phyloP scores from a whole-genome alignment of 2,113 vertebrate genomes.

The Seriola dumerili region DNA sequence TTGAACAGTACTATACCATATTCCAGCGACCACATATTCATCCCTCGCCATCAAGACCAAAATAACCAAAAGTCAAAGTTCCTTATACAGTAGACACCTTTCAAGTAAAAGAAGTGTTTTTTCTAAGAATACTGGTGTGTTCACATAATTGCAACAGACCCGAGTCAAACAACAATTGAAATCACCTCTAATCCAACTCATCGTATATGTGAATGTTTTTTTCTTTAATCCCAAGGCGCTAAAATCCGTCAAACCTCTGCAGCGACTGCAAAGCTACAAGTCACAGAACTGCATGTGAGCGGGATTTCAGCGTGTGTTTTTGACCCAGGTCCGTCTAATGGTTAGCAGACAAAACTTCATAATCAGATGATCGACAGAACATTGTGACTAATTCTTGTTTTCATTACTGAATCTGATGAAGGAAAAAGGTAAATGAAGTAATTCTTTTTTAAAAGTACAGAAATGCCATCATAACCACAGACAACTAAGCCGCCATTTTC shows the following conservation, averaged over 20 bases:
- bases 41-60: slow-evolving; percentile 37
- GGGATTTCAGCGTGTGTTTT: neutral
- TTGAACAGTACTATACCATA: slow-evolving; percentile 50
- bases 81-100: slow-evolving; percentile 67
- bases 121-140: slow-evolving; percentile 60
- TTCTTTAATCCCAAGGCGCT: neutral
- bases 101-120: slow-evolving; percentile 65
- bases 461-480: slow-evolving; percentile 71
- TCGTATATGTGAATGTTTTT: neutral
- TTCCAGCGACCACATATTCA: slow-evolving; percentile 29
- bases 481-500: slow-evolving; percentile 70
- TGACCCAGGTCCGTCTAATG: slow-evolving; percentile 39
- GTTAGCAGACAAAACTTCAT: slow-evolving; percentile 50
- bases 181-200: slow-evolving; percentile 4
- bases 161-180: slow-evolving; percentile 35
- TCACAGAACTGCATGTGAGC: neutral
- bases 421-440: slow-evolving; percentile 48
- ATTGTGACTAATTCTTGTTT: slow-evolving; percentile 48
- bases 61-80: slow-evolving; percentile 46
- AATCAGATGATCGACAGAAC: slow-evolving; percentile 63
- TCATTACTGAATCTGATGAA: slow-evolving; percentile 55
- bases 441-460: slow-evolving; percentile 64
- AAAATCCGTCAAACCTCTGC: neutral
- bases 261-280: slow-evolving; percentile 7
- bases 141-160: slow-evolving; percentile 47